Evolutionary conservation across 2,888 invertebrate genomes (phyloP).

Genomic region (Trichogramma evanescens): DNA sequence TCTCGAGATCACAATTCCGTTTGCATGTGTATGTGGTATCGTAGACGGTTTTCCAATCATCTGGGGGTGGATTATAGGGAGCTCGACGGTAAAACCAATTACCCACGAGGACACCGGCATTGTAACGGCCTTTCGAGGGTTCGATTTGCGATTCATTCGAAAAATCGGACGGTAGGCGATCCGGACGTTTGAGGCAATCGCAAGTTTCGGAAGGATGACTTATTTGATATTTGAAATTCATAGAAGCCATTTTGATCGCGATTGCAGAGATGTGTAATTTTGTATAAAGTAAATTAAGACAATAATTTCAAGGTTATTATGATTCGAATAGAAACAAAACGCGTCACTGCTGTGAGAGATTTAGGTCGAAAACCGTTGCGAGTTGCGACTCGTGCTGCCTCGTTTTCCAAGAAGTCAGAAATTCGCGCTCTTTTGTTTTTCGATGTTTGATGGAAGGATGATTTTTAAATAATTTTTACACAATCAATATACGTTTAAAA

Average conservation of each 20-base stretch:
- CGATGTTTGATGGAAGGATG: too few relatives aligned
- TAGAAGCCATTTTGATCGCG: not conserved
- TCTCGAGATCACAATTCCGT: not conserved
- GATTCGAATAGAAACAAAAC: too few relatives aligned
- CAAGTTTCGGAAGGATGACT: too few relatives aligned
- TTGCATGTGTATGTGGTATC: constrained; percentile 13
- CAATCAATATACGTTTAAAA: too few relatives aligned
- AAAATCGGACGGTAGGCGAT: too few relatives aligned
- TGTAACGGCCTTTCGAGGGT: constrained; percentile 11
- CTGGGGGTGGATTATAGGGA: not conserved
- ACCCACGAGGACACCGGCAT: constrained; percentile 10
- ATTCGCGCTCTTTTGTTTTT: too few relatives aligned
- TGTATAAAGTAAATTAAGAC: not conserved
- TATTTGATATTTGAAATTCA: not conserved
- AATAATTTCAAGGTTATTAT: not conserved
- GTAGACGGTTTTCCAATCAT: constrained; percentile 14
- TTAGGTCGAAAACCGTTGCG: too few relatives aligned
- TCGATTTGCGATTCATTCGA: constrained; percentile 4
- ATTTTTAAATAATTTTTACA: too few relatives aligned
- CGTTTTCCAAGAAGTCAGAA: too few relatives aligned
- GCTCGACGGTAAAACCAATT: constrained; percentile 16
- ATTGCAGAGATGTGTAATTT: not conserved
- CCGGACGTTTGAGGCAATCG: too few relatives aligned
- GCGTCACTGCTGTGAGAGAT: too few relatives aligned
- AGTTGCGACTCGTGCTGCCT: too few relatives aligned